Evolutionary conservation across 2,888 invertebrate species (phyloP).

Genomic region (Tenodera sinensis): DNA sequence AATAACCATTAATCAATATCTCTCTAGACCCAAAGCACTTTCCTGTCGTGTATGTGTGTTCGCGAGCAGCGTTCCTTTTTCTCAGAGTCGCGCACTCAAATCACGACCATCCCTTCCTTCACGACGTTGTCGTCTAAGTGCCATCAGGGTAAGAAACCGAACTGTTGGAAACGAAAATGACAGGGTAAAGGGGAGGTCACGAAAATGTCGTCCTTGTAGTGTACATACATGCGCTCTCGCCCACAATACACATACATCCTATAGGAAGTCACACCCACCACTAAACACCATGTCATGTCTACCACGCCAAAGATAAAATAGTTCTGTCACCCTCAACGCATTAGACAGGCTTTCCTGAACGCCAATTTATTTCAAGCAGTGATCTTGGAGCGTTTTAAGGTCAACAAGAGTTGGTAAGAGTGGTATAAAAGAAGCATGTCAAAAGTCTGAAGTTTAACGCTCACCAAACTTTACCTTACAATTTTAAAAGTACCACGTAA

Average conservation of each 20-base stretch:
- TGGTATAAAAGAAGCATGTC: too few relatives aligned
- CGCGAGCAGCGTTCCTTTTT: background rate
- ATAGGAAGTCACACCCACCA: background rate
- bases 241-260: background rate
- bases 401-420: too few relatives aligned
- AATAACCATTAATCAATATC: constrained; percentile 31
- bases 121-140: background rate
- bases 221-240: background rate
- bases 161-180: background rate
- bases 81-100: background rate
- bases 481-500: too few relatives aligned
- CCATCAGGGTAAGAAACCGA: background rate
- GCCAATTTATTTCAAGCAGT: too few relatives aligned
- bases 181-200: too few relatives aligned
- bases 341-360: too few relatives aligned
- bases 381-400: too few relatives aligned
- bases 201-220: background rate
- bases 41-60: background rate
- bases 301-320: background rate
- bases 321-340: too few relatives aligned
- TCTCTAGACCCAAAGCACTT: background rate
- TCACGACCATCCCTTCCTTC: background rate
- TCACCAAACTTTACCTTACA: too few relatives aligned
- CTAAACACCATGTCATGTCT: background rate
- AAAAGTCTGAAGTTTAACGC: too few relatives aligned